phyloP scores from a whole-genome alignment of 1,140 invertebrate genomes.

The Medauroidea extradentata region DNA sequence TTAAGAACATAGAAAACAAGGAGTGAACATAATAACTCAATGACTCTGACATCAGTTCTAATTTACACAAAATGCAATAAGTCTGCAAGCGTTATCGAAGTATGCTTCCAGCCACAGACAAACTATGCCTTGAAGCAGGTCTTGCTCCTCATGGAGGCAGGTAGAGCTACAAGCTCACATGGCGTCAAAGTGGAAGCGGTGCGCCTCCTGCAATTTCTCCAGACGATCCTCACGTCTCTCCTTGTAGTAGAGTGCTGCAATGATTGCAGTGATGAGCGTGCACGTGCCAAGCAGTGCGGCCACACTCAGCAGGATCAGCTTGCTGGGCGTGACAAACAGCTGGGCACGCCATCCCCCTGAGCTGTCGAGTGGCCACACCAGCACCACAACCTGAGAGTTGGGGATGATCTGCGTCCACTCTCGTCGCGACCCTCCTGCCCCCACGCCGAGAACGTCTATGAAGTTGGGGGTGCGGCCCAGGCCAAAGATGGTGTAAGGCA shows the following conservation, averaged over 20 bases:
- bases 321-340: slow-evolving; percentile 94
- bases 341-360: slow-evolving; percentile 85
- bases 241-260: slow-evolving; percentile 86
- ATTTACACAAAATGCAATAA: too few species aligned
- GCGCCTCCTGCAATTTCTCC: slow-evolving; percentile 81
- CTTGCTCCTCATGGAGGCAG: too few species aligned
- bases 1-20: too few species aligned
- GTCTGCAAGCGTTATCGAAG: too few species aligned
- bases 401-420: slow-evolving; percentile 93
- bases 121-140: too few species aligned
- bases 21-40: too few species aligned
- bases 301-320: slow-evolving; percentile 87
- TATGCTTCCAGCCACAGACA: too few species aligned
- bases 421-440: slow-evolving; percentile 61
- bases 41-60: too few species aligned
- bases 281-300: slow-evolving; percentile 85
- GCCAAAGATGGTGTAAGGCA: slow-evolving; percentile 94
- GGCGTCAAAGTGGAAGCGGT: slow-evolving; percentile 79
- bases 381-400: slow-evolving; percentile 95
- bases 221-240: slow-evolving; percentile 88
- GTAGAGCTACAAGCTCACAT: slow-evolving; percentile 45
- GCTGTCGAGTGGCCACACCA: slow-evolving; percentile 76
- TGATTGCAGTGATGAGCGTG: slow-evolving; percentile 77
- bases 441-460: slow-evolving; percentile 84
- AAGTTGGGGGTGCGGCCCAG: slow-evolving; percentile 96